Conservation (phyloP, 2,797 vertebrate genomes). For the Melanogrammus aeglefinus region DNA sequence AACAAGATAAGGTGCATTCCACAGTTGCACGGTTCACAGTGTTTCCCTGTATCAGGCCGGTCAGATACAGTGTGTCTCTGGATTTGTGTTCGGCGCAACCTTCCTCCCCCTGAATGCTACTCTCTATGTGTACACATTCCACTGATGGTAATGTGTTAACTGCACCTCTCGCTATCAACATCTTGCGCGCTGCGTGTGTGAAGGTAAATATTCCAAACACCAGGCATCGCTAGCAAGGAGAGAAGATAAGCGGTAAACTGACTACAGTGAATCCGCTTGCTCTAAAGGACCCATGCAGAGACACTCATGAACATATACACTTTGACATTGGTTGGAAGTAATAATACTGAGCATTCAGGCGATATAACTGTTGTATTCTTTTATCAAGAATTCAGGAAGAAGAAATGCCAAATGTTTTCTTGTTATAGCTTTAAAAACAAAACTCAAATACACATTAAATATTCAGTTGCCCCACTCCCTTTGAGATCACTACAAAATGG, state of each 20-base stretch:
- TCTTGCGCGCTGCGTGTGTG: neutral
- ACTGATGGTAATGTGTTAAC: neutral
- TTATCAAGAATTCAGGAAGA: neutral
- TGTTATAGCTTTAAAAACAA: neutral
- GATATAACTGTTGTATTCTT: no score
- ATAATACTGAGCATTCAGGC: neutral
- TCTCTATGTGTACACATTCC: neutral
- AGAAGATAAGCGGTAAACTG: neutral
- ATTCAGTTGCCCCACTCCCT: neutral
- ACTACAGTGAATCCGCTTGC: neutral
- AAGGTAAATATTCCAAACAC: neutral
- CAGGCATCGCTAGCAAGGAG: neutral
- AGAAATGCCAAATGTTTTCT: neutral
- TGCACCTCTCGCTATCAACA: neutral
- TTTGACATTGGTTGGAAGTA: neutral
- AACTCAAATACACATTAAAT: neutral
- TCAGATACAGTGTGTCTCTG: neutral
- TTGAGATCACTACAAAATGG: neutral
- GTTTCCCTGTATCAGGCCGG: neutral
- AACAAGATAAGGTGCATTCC: neutral
- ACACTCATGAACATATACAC: neutral
- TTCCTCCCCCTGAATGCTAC: neutral
- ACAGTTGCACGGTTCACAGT: neutral
- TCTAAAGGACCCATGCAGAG: neutral
- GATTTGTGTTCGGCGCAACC: no score